phyloP scores from a whole-genome alignment of 2,113 vertebrate genomes.

The Ibidorhyncha struthersii region DNA sequence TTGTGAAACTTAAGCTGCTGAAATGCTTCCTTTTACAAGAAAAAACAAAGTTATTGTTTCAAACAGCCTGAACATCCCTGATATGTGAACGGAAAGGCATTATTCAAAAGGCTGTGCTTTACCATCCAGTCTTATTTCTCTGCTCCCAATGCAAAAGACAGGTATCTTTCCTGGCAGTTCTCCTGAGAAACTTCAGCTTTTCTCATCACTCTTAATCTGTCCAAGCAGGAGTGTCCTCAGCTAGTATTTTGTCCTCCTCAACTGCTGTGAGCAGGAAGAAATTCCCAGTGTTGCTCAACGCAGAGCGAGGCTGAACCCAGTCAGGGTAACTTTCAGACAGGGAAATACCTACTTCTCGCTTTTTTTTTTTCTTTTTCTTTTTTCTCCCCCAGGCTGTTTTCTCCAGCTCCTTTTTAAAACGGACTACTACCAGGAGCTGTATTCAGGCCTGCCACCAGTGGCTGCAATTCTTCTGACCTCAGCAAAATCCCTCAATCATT shows the following conservation, averaged over 20 bases:
- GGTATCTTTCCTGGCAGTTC: neutral
- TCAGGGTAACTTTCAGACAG: neutral
- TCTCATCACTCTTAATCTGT: neutral
- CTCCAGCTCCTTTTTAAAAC: neutral
- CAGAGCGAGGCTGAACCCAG: neutral
- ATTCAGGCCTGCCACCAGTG: neutral
- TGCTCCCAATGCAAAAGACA: neutral
- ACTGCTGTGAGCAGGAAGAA: neutral
- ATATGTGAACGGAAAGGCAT: neutral
- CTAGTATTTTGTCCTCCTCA: neutral
- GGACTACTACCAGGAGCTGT: constrained; percentile 7
- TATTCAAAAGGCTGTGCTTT: neutral
- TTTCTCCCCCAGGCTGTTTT: neutral
- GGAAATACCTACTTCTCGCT: neutral
- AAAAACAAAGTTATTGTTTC: neutral
- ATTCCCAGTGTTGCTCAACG: neutral
- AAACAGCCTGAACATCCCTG: neutral
- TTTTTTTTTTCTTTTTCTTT: neutral
- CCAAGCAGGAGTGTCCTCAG: neutral
- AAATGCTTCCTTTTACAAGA: neutral
- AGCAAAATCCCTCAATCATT: neutral
- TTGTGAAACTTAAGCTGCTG: neutral
- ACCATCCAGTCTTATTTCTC: neutral
- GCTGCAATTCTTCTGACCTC: constrained; percentile 17
- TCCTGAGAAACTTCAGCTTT: neutral